These are phyloP conservation scores for Syngnathus floridae DNA, from an alignment of 2,113 vertebrate genomes.

Conservation along the genomic window DNA sequence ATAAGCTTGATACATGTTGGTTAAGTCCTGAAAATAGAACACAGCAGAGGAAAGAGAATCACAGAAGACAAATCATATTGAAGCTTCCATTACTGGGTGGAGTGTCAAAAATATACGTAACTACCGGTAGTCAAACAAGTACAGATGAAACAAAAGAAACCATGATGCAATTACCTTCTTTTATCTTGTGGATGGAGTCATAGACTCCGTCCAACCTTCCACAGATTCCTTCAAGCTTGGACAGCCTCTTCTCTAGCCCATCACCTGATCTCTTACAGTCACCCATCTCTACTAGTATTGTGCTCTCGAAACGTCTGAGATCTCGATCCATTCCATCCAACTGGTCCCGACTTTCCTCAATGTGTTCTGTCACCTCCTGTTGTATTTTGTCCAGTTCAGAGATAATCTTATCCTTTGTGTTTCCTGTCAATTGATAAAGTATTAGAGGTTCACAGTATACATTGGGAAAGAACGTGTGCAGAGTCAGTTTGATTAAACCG, in stretches of 20 bases:
- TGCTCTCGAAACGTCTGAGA: constrained; percentile 59
- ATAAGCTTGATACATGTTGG: constrained; percentile 79
- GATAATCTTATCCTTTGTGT: constrained; percentile 84
- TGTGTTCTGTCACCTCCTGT: constrained; percentile 76
- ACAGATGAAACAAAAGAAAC: not conserved
- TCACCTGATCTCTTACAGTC: constrained; percentile 67
- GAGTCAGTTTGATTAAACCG: not conserved
- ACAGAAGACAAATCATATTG: not conserved
- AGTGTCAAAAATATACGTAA: not conserved
- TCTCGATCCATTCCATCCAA: constrained; percentile 68
- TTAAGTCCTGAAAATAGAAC: constrained; percentile 65
- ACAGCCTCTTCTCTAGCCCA: constrained; percentile 79
- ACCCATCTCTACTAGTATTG: constrained; percentile 64
- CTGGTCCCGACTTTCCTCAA: constrained; percentile 73
- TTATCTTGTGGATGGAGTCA: constrained; percentile 76
- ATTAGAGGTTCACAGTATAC: not conserved
- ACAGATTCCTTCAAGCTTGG: constrained; percentile 83
- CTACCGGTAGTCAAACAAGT: not conserved
- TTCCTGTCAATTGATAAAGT: constrained; percentile 36
- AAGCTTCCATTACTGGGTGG: not conserved
- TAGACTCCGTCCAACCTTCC: constrained; percentile 77
- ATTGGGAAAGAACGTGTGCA: too few species aligned
- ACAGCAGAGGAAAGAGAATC: not conserved
- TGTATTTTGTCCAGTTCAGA: constrained; percentile 87
- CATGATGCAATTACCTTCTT: constrained; percentile 62